These are phyloP conservation scores for Pocillopora verrucosa DNA, from an alignment of 64 coral and sea anemone species.

Conservation along the genomic window DNA sequence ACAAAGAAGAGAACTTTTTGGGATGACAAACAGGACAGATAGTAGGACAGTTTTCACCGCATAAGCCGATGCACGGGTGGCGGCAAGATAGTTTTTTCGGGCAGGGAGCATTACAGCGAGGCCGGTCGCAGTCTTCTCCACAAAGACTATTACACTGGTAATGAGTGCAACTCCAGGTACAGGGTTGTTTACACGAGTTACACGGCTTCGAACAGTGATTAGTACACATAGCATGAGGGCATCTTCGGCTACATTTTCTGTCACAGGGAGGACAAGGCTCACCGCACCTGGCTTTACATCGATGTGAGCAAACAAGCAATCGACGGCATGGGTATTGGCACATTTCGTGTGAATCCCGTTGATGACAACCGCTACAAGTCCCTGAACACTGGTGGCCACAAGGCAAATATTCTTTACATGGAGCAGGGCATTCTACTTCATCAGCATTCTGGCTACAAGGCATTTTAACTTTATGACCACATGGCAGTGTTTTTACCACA, in stretches of 20 bases:
- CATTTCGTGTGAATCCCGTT: conserved; percentile 44
- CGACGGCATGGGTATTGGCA: conserved; percentile 57
- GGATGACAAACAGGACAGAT: conserved; percentile 51
- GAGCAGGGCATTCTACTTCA: neutral
- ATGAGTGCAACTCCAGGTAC: conserved; percentile 55
- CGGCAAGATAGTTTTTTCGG: conserved; percentile 39
- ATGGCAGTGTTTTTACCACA: conserved; percentile 24
- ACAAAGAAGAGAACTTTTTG: conserved; percentile 22
- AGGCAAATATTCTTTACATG: neutral
- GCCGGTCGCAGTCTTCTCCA: conserved; percentile 39
- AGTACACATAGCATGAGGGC: conserved; percentile 38
- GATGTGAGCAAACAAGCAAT: conserved; percentile 54
- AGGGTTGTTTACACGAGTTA: conserved; percentile 38
- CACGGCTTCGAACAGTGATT: conserved; percentile 36
- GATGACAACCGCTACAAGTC: conserved; percentile 21
- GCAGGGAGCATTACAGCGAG: conserved; percentile 43
- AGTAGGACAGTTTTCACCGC: conserved; percentile 47
- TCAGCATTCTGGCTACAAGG: conserved; percentile 15
- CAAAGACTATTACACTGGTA: conserved; percentile 63
- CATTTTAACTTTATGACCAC: conserved; percentile 34
- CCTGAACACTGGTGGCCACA: conserved; percentile 49
- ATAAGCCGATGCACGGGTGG: conserved; percentile 57
- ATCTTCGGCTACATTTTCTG: conserved; percentile 48
- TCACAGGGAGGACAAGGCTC: conserved; percentile 64
- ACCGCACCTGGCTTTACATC: conserved; percentile 50